A percentile compares a stretch with the other conserved stretches of the same genome.
Conservation (phyloP, 37 sponge, comb jelly and placozoan genomes). For the Aphrocallistes beatrix region DNA sequence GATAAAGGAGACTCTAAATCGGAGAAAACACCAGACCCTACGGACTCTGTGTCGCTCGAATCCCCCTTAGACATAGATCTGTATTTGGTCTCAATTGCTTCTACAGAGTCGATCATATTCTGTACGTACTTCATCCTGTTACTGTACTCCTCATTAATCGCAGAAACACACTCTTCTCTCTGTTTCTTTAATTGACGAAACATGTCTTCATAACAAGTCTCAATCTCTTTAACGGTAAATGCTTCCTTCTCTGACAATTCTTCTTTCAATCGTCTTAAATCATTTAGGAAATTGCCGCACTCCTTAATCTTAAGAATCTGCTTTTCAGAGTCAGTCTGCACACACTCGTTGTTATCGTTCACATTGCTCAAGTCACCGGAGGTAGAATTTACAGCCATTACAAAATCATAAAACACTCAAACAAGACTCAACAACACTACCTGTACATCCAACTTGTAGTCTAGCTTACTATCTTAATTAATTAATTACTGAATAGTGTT, state of each 20-base stretch:
- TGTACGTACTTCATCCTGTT: neutral
- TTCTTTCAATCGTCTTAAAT: neutral
- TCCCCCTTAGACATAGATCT: neutral
- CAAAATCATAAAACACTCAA: neutral
- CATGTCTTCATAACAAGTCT: neutral
- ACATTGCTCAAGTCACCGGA: neutral
- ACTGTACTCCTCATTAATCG: neutral
- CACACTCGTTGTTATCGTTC: neutral
- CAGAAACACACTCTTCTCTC: neutral
- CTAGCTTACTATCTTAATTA: too few species aligned
- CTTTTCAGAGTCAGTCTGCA: neutral
- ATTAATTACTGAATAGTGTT: too few species aligned
- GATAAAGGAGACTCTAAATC: neutral
- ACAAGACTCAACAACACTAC: neutral
- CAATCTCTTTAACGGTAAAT: neutral
- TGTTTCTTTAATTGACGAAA: neutral
- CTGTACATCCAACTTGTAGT: too few species aligned
- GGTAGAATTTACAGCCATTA: neutral
- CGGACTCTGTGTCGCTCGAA: neutral
- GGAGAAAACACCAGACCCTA: conserved; percentile 7
- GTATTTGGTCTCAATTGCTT: neutral
- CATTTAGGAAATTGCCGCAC: neutral
- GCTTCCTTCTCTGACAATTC: neutral
- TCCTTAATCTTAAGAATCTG: neutral
- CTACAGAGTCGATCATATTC: neutral